Evolutionary conservation across 2,888 invertebrate genomes (phyloP).

Genomic region (Netelia virgata): DNA sequence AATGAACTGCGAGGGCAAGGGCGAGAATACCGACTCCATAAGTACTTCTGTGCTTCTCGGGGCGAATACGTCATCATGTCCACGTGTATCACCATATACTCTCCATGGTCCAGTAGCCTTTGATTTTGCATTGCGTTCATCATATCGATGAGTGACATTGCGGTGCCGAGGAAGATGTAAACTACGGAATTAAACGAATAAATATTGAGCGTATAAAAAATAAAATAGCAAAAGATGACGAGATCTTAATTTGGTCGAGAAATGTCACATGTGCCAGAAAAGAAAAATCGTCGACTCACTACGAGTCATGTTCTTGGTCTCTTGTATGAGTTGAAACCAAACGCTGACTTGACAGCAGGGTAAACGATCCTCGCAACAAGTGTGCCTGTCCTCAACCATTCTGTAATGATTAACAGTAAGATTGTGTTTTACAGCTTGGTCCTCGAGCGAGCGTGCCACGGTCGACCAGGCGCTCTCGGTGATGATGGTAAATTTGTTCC

Average conservation of each 20-base stretch:
- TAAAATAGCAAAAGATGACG: background rate
- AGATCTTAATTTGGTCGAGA: background rate
- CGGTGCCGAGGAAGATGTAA: slow-evolving; percentile 96
- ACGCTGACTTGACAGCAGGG: slow-evolving; percentile 92
- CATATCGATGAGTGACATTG: slow-evolving; percentile 94
- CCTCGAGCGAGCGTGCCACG: slow-evolving; percentile 92
- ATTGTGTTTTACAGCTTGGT: slow-evolving; percentile 91
- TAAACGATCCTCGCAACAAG: slow-evolving; percentile 91
- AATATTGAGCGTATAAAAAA: background rate
- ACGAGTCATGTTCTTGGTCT: slow-evolving; percentile 94
- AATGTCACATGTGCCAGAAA: background rate
- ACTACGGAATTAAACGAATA: slow-evolving; percentile 87
- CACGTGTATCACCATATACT: slow-evolving; percentile 97
- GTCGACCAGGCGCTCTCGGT: slow-evolving; percentile 93
- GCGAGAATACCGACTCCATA: slow-evolving; percentile 89
- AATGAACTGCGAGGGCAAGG: slow-evolving; percentile 55
- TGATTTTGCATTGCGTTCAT: slow-evolving; percentile 96
- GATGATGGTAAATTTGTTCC: slow-evolving; percentile 97
- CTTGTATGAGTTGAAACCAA: slow-evolving; percentile 94
- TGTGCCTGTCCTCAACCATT: slow-evolving; percentile 90
- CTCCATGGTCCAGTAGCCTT: slow-evolving; percentile 94
- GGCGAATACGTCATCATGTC: slow-evolving; percentile 95
- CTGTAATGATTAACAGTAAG: slow-evolving; percentile 94
- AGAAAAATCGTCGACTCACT: slow-evolving; percentile 86
- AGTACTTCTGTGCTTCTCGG: slow-evolving; percentile 91